These are phyloP conservation scores for Gadopsis marmoratus DNA, from an alignment of 2,797 vertebrate genomes.

Conservation along the genomic window DNA sequence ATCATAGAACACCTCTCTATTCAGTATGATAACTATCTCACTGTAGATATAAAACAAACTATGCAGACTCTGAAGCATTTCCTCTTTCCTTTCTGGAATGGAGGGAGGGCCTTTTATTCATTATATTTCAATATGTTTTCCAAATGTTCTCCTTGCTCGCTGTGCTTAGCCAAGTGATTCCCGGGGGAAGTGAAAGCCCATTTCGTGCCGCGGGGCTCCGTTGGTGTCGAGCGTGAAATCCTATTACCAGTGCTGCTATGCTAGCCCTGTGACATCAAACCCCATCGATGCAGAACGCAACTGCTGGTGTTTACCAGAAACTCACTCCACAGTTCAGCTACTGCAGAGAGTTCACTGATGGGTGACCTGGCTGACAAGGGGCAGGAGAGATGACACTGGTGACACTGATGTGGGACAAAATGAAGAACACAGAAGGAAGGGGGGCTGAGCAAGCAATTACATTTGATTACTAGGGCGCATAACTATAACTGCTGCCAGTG, in stretches of 20 bases:
- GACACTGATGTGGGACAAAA: constrained; percentile 59
- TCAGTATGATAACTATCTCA: constrained; percentile 44
- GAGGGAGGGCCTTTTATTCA: constrained; percentile 69
- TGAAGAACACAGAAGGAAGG: constrained; percentile 13
- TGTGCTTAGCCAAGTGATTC: constrained; percentile 77
- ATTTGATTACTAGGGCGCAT: constrained; percentile 8
- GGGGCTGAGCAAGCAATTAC: neutral
- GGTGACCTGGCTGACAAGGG: constrained; percentile 61
- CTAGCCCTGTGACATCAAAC: constrained; percentile 79
- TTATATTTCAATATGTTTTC: constrained; percentile 82
- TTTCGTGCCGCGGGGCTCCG: constrained; percentile 74
- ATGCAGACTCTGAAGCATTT: constrained; percentile 50
- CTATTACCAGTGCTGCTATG: constrained; percentile 80
- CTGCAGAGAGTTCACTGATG: constrained; percentile 67
- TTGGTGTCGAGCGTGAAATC: constrained; percentile 84
- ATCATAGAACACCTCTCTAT: constrained; percentile 44
- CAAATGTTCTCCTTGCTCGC: constrained; percentile 71
- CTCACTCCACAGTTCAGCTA: constrained; percentile 48
- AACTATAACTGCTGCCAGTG: constrained; percentile 14
- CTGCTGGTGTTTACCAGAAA: constrained; percentile 70
- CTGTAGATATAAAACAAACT: constrained; percentile 39
- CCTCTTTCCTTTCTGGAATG: constrained; percentile 33
- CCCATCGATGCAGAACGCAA: constrained; percentile 73
- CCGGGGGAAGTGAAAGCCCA: constrained; percentile 77
- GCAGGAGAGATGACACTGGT: constrained; percentile 53